A percentile compares a stretch with the other conserved stretches of the same genome.
Evolutionary conservation across 30 jellyfish, hydroid and myxozoan species (phyloP).

Genomic region (Aurelia coerulea): DNA sequence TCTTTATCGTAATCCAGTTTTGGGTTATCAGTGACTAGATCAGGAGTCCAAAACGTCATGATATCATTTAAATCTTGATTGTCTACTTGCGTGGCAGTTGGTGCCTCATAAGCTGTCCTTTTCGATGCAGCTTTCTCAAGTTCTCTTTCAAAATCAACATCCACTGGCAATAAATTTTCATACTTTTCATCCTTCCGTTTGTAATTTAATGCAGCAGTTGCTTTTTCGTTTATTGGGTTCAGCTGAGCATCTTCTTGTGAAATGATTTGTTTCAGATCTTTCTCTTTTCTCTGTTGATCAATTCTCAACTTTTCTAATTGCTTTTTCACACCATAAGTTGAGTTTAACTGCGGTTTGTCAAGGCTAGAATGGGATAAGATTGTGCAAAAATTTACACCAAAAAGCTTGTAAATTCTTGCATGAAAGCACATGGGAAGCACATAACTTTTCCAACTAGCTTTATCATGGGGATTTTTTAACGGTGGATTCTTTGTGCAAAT

Average conservation of each 20-base stretch:
- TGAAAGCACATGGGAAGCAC: too few relatives aligned
- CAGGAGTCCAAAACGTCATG: slow-evolving; percentile 61
- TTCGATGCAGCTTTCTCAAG: slow-evolving; percentile 49
- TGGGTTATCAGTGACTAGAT: slow-evolving; percentile 65
- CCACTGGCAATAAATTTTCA: slow-evolving; percentile 42
- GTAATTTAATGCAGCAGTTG: slow-evolving; percentile 69
- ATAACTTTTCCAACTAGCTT: too few relatives aligned
- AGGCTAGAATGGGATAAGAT: slow-evolving; percentile 30
- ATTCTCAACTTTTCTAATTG: slow-evolving; percentile 46
- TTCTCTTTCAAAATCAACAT: slow-evolving; percentile 39
- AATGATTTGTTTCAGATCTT: not conserved
- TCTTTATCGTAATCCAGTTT: slow-evolving; percentile 56
- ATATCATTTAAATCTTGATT: slow-evolving; percentile 6
- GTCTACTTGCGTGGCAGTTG: not conserved
- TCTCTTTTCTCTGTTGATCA: slow-evolving; percentile 1
- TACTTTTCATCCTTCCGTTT: slow-evolving; percentile 24
- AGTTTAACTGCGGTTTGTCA: slow-evolving; percentile 67
- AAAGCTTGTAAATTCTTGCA: too few relatives aligned
- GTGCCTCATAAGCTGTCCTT: slow-evolving; percentile 24
- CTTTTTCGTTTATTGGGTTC: slow-evolving; percentile 36
- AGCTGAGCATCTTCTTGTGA: not conserved
- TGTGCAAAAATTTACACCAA: too few relatives aligned
- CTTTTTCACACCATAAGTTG: slow-evolving; percentile 50
- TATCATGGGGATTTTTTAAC: too few relatives aligned
- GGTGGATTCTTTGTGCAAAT: too few relatives aligned